Evolutionary conservation across 1,140 invertebrate species (phyloP).

Genomic region (Drosophila bocqueti): DNA sequence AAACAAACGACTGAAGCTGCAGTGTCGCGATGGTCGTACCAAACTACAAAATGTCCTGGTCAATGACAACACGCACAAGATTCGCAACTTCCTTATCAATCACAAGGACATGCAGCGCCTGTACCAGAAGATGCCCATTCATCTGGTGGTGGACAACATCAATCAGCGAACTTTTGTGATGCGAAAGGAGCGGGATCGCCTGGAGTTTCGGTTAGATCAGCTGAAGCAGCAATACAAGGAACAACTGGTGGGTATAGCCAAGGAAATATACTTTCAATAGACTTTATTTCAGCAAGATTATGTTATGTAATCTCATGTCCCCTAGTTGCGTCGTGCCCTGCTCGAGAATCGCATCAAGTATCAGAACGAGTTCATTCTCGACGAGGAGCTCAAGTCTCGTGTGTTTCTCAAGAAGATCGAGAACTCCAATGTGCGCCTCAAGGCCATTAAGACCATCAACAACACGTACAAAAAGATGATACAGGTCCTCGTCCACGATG

Average conservation of each 20-base stretch:
- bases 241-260: slow-evolving; percentile 40
- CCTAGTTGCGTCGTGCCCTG: slow-evolving; percentile 57
- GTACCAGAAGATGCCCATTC: slow-evolving; percentile 79
- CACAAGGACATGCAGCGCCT: slow-evolving; percentile 78
- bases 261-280: not conserved
- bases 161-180: slow-evolving; percentile 82
- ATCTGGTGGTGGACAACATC: slow-evolving; percentile 78
- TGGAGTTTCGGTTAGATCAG: slow-evolving; percentile 62
- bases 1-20: slow-evolving; percentile 62
- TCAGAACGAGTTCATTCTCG: slow-evolving; percentile 72
- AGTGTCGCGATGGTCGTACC: slow-evolving; percentile 73
- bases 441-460: slow-evolving; percentile 80
- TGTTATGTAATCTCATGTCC: not conserved
- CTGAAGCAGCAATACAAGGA: slow-evolving; percentile 60
- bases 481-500: slow-evolving; percentile 74
- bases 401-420: slow-evolving; percentile 74
- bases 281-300: not conserved
- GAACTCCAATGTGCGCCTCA: slow-evolving; percentile 78
- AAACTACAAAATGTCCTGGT: slow-evolving; percentile 72
- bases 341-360: slow-evolving; percentile 81
- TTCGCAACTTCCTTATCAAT: slow-evolving; percentile 72
- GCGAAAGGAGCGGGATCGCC: slow-evolving; percentile 79
- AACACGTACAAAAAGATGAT: slow-evolving; percentile 79
- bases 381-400: slow-evolving; percentile 69
- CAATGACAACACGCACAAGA: slow-evolving; percentile 67